A percentile compares a stretch with the other conserved stretches of the same genome.
Evolutionary conservation across 2,888 invertebrate genomes (phyloP).

Genomic region (Dysmachus trigonus): DNA sequence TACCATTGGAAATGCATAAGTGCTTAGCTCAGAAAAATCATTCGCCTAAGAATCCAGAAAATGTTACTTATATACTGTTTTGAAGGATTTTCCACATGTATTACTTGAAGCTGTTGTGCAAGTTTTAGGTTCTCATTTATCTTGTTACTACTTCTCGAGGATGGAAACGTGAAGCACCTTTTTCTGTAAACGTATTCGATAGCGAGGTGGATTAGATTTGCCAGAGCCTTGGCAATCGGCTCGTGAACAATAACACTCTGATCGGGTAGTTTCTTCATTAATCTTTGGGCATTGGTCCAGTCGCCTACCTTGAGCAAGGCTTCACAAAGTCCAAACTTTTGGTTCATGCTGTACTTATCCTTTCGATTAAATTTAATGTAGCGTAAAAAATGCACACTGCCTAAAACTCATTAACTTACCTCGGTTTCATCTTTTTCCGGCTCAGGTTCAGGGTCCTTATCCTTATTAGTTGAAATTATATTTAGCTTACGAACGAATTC

Average conservation of each 20-base stretch:
- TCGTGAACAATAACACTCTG: slow-evolving; percentile 80
- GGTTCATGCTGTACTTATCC: slow-evolving; percentile 71
- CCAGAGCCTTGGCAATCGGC: slow-evolving; percentile 80
- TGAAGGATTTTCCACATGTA: not conserved
- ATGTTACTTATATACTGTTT: not conserved
- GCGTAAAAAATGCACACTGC: not conserved
- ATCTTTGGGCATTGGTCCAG: slow-evolving; percentile 84
- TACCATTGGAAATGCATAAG: slow-evolving; percentile 85
- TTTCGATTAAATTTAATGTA: slow-evolving; percentile 43
- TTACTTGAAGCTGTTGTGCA: slow-evolving; percentile 38
- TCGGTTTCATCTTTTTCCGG: slow-evolving; percentile 75
- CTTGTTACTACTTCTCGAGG: slow-evolving; percentile 74
- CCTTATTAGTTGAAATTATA: slow-evolving; percentile 82
- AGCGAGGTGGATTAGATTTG: slow-evolving; percentile 81
- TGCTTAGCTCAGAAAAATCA: slow-evolving; percentile 76
- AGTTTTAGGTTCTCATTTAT: slow-evolving; percentile 15
- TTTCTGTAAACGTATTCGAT: slow-evolving; percentile 87
- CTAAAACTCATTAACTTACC: slow-evolving; percentile 63
- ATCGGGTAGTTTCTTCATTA: slow-evolving; percentile 85
- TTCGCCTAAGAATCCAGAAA: slow-evolving; percentile 64
- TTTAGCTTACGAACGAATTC: slow-evolving; percentile 89
- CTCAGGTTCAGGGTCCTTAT: slow-evolving; percentile 77
- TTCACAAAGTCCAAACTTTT: slow-evolving; percentile 92
- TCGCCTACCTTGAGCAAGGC: slow-evolving; percentile 88
- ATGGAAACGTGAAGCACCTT: slow-evolving; percentile 76